These are phyloP conservation scores for Gryon sp. DNA, from an alignment of 1,140 invertebrate species.

Conservation along the genomic window DNA sequence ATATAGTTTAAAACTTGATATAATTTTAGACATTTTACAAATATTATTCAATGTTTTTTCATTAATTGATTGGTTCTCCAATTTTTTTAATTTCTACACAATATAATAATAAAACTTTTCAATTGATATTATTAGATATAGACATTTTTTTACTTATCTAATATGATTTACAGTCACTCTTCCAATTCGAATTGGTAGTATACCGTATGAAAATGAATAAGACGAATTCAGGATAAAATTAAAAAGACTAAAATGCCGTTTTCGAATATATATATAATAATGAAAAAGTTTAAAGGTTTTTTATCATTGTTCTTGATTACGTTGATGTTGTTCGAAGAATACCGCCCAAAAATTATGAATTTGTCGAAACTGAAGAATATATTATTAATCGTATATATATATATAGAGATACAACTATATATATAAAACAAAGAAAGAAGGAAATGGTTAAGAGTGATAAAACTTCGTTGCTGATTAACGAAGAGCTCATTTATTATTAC, in stretches of 20 bases:
- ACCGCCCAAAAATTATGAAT: constrained; percentile 64
- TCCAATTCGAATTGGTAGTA: too few species aligned
- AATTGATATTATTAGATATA: too few species aligned
- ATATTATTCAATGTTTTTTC: too few species aligned
- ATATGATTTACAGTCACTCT: too few species aligned
- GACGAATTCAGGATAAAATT: constrained; percentile 13
- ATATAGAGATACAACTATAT: constrained; percentile 59
- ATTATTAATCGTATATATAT: constrained; percentile 62
- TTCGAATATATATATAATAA: too few species aligned
- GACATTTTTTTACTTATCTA: too few species aligned
- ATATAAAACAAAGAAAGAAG: constrained; percentile 52
- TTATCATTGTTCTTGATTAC: constrained; percentile 50
- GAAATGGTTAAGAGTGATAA: constrained; percentile 59
- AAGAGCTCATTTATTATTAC: constrained; percentile 61
- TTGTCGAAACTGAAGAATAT: constrained; percentile 60
- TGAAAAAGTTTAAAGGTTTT: constrained; percentile 29
- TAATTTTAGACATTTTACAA: too few species aligned
- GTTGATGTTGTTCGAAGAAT: constrained; percentile 59
- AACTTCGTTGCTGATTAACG: constrained; percentile 46
- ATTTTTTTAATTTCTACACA: too few species aligned
- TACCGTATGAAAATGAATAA: constrained; percentile 5
- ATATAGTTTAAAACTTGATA: too few species aligned
- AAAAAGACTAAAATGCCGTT: constrained; percentile 32
- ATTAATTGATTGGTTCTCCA: too few species aligned
- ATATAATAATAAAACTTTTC: too few species aligned